These are phyloP conservation scores for Plutomurus gul DNA, from an alignment of 1,140 invertebrate genomes.

Conservation along the genomic window DNA sequence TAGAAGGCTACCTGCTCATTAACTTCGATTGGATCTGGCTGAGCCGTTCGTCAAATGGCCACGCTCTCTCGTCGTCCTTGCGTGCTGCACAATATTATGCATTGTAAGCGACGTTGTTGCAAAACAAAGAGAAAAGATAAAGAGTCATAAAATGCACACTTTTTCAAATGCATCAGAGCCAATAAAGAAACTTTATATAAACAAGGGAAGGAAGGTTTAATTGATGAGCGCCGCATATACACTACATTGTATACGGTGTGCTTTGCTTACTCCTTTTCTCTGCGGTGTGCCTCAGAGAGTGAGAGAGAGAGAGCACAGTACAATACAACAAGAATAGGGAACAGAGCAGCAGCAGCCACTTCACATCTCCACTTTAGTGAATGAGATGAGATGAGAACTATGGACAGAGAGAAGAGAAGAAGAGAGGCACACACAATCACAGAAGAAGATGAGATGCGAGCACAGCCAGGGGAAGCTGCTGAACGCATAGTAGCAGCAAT, in stretches of 20 bases:
- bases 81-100: neutral
- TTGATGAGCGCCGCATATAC: neutral
- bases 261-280: too few relatives aligned
- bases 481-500: neutral
- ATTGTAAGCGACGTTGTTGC: conserved; percentile 7
- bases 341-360: neutral
- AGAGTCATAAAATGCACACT: conserved; percentile 40
- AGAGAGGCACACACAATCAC: neutral
- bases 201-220: neutral
- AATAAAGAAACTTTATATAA: too few relatives aligned
- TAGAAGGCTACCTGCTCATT: neutral
- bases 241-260: too few relatives aligned
- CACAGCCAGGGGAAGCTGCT: neutral
- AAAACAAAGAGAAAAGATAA: conserved; percentile 35
- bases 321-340: neutral
- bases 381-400: neutral
- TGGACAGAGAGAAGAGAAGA: neutral
- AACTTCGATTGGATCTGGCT: neutral
- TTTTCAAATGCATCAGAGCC: conserved; percentile 21
- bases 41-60: neutral
- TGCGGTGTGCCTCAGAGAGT: too few relatives aligned
- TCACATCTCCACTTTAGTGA: neutral
- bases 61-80: neutral
- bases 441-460: neutral
- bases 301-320: neutral